phyloP scores from a whole-genome alignment of 2,888 invertebrate species.

The Branchinecta sandiegonensis region DNA sequence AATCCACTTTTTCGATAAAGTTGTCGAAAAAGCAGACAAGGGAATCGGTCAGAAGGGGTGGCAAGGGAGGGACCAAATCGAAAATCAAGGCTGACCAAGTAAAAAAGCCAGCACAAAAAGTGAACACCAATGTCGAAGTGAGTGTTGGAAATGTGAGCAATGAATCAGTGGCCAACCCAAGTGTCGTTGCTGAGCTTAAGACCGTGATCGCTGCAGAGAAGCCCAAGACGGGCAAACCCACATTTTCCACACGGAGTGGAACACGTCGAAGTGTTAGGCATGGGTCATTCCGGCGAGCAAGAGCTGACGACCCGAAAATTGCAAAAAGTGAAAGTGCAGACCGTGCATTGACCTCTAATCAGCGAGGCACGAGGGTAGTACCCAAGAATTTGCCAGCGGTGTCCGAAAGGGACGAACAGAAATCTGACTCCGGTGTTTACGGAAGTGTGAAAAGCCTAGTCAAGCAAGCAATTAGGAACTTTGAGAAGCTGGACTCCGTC shows the following conservation, averaged over 20 bases:
- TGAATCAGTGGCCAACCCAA: too few species aligned
- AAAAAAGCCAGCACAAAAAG: too few species aligned
- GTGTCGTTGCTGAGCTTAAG: too few species aligned
- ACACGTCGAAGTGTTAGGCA: not conserved
- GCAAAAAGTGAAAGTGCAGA: constrained; percentile 6
- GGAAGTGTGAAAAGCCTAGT: constrained; percentile 22
- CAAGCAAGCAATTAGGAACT: constrained; percentile 23
- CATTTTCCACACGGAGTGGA: not conserved
- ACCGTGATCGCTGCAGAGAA: not conserved
- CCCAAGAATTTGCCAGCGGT: not conserved
- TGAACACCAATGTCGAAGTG: too few species aligned
- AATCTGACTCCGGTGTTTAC: constrained; percentile 18
- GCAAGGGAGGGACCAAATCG: too few species aligned
- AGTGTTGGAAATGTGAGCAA: too few species aligned
- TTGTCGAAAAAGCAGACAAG: too few species aligned
- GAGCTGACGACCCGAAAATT: constrained; percentile 1
- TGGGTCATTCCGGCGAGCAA: constrained; percentile 6
- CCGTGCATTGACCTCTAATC: constrained; percentile 1
- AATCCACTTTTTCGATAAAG: too few species aligned
- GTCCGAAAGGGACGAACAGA: not conserved
- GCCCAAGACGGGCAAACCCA: not conserved
- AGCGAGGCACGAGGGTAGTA: too few species aligned
- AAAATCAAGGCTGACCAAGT: too few species aligned
- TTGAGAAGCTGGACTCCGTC: constrained; percentile 21
- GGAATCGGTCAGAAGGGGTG: too few species aligned